Evolutionary conservation across 2,888 invertebrate genomes (phyloP).

Genomic region (Cetonia aurata): DNA sequence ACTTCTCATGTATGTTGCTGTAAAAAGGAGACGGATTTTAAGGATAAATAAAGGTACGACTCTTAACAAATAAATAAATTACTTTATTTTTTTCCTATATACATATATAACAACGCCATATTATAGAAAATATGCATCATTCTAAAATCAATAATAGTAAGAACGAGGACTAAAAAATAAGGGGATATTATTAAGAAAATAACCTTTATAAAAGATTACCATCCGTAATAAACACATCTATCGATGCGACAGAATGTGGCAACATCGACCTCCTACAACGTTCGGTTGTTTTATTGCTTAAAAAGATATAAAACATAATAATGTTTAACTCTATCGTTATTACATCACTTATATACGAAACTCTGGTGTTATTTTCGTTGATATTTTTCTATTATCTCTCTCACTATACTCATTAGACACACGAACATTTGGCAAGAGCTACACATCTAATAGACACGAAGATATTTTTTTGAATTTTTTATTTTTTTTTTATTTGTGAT

Average conservation of each 20-base stretch:
- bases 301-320: constrained; percentile 38
- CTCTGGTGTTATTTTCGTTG: constrained; percentile 33
- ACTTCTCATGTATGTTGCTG: background rate
- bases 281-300: constrained; percentile 49
- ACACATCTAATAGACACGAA: background rate
- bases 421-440: constrained; percentile 6
- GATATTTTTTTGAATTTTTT: no score
- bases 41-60: constrained; percentile 39
- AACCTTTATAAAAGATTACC: constrained; percentile 64
- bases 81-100: constrained; percentile 41
- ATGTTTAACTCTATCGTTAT: background rate
- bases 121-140: constrained; percentile 54
- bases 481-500: background rate
- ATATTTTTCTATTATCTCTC: constrained; percentile 5
- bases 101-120: constrained; percentile 57
- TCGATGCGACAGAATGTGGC: constrained; percentile 45
- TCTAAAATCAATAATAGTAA: constrained; percentile 45
- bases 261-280: constrained; percentile 53
- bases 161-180: constrained; percentile 46
- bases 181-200: constrained; percentile 56
- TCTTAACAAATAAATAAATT: constrained; percentile 40
- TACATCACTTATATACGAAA: no score
- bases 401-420: no score
- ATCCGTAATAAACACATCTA: background rate
- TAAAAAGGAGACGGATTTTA: background rate